Base-by-base conservation (phyloP, 2,797 vertebrate species). In the Helicolenus hilgendorfi region DNA sequence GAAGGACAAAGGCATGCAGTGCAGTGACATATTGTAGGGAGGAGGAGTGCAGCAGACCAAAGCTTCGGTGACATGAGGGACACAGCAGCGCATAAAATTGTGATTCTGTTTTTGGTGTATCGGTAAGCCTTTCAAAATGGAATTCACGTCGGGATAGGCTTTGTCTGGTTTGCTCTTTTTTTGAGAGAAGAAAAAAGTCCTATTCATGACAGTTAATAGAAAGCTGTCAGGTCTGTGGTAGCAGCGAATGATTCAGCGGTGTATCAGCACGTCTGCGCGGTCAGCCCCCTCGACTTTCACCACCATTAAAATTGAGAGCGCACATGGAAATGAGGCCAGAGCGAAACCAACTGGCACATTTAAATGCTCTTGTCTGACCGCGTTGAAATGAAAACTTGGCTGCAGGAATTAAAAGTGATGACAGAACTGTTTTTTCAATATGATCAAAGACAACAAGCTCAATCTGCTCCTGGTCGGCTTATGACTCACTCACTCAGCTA, bases 401-500 rank as follows among this genome's bases (percentile, higher is more conserved):
- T 79, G 80, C 73, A 26, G 89, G 88, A 83, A 82, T 72, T 70
- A 31, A 68, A 67, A 38, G 58, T 72, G 55, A 81, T 36, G 78
- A 81, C 79, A 62, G 62, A 74, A 84, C 76, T 83, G 74, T 85
- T 38, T 86, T 89, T 20, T 74, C 70, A 68, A 3, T 56, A 63
- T 69, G 90, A 92, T 94, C 87, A 94, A 93, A 93, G 86, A 79
- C 89, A 87, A 85, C 75, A 77, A 59, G 56, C 62, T 89, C 81
- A 77, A 22, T 86, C 83, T 87, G 91, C 88, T 93, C 78, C 70
- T 53, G 83, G 85, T 77, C 83, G 72, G 8, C 1, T 65, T 27
- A 56, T 90, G 93, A 92, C 81, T 94, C 90, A 90, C 81, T 94
- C 90, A 90, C 58, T 79, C 72, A 2, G 45, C 49, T 68, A 27